phyloP scores from a whole-genome alignment of 2,113 vertebrate species.

The Gasterosteus nipponicus region DNA sequence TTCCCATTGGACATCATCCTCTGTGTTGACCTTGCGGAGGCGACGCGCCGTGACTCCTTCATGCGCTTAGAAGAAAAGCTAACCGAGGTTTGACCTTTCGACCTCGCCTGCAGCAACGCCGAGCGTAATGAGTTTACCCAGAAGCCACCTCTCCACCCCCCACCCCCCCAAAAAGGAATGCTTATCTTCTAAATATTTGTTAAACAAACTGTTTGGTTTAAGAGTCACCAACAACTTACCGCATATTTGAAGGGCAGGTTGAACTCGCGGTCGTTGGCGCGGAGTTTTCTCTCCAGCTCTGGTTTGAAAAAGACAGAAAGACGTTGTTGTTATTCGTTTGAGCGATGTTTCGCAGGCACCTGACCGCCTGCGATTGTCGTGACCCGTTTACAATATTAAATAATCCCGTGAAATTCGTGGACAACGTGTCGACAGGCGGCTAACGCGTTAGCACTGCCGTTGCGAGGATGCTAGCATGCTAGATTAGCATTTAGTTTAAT shows the following conservation, averaged over 20 bases:
- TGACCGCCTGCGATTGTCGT: background rate
- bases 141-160: background rate
- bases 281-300: constrained; percentile 89
- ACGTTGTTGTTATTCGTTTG: background rate
- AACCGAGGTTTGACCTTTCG: background rate
- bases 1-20: no score
- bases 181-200: constrained; percentile 1
- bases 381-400: background rate
- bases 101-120: background rate
- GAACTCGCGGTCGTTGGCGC: constrained; percentile 89
- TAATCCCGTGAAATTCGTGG: background rate
- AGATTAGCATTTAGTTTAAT: background rate
- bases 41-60: background rate
- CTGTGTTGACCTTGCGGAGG: background rate
- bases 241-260: constrained; percentile 90
- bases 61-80: background rate
- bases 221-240: constrained; percentile 78
- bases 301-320: constrained; percentile 11
- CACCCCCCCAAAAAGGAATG: background rate
- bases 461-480: no score
- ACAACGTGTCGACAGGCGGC: no score
- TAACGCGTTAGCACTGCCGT: no score
- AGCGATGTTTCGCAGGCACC: background rate
- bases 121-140: background rate
- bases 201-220: constrained; percentile 7